phyloP scores from a whole-genome alignment of 2,888 invertebrate genomes.

The Pristionchus arcanus region DNA sequence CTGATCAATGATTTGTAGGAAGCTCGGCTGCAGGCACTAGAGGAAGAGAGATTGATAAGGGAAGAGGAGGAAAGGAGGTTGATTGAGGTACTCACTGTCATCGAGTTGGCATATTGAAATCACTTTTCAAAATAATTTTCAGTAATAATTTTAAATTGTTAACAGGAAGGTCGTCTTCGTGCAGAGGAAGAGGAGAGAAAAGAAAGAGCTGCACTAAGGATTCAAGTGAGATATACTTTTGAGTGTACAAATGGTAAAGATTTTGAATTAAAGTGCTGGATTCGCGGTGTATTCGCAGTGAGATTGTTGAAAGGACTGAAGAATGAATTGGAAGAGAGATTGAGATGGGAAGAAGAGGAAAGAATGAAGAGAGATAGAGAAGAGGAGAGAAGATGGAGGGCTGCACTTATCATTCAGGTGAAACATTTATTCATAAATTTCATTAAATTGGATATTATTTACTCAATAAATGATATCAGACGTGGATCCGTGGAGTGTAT shows the following conservation, averaged over 20 bases:
- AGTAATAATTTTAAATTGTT: too few species aligned
- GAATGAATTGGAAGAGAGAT: background rate
- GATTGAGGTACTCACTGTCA: conserved; percentile 7
- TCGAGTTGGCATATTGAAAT: background rate
- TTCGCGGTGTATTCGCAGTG: background rate
- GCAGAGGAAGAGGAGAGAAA: conserved; percentile 14
- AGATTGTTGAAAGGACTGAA: conserved; percentile 15
- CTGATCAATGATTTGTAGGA: background rate
- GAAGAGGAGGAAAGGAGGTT: background rate
- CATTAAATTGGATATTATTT: too few species aligned
- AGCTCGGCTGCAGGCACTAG: background rate
- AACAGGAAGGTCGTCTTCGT: background rate
- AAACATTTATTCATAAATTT: background rate
- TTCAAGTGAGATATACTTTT: background rate
- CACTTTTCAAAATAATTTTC: too few species aligned
- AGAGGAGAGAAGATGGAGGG: background rate
- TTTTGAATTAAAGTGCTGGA: background rate
- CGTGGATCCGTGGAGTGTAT: conserved; percentile 4
- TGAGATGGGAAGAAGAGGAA: background rate
- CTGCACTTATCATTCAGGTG: conserved; percentile 6
- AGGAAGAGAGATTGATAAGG: conserved; percentile 3
- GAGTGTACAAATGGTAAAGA: background rate
- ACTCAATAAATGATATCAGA: background rate
- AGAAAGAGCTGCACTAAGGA: background rate
- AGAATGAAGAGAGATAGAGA: background rate